These are phyloP conservation scores for Dendroctonus ponderosae DNA, from an alignment of 1,140 invertebrate species.

Conservation along the genomic window DNA sequence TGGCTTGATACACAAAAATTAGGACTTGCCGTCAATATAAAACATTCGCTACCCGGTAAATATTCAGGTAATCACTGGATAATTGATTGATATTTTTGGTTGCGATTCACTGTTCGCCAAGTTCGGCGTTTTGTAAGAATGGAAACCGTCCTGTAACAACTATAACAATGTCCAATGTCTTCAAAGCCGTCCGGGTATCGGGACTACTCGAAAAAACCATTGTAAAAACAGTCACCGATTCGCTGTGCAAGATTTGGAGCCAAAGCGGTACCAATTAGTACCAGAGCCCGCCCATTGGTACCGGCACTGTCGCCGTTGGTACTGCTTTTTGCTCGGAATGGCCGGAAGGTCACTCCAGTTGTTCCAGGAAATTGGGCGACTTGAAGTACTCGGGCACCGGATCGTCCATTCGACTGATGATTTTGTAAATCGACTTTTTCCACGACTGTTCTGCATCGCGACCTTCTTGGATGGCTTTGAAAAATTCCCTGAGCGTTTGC, in stretches of 20 bases:
- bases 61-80: slow-evolving; percentile 46
- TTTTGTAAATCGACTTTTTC: slow-evolving; percentile 99
- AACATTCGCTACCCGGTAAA: slow-evolving; percentile 45
- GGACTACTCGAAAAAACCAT: slow-evolving; percentile 35
- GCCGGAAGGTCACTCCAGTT: slow-evolving; percentile 79
- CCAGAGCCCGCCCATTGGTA: slow-evolving; percentile 14
- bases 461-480: slow-evolving; percentile 91
- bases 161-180: slow-evolving; percentile 43
- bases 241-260: slow-evolving; percentile 25
- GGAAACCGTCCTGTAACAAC: slow-evolving; percentile 44
- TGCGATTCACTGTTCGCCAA: slow-evolving; percentile 48
- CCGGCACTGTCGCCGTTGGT: slow-evolving; percentile 15
- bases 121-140: slow-evolving; percentile 42
- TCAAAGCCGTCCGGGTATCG: slow-evolving; percentile 34
- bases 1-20: slow-evolving; percentile 43
- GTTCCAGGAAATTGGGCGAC: slow-evolving; percentile 97
- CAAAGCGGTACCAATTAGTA: slow-evolving; percentile 7
- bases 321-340: slow-evolving; percentile 34
- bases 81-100: slow-evolving; percentile 39
- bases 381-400: slow-evolving; percentile 99
- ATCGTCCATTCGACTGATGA: slow-evolving; percentile 98
- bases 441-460: slow-evolving; percentile 98
- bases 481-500: slow-evolving; percentile 97
- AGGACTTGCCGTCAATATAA: slow-evolving; percentile 43
- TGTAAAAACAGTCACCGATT: slow-evolving; percentile 49